Conservation (phyloP, 2,113 vertebrate species). For the Prionailurus viverrinus region DNA sequence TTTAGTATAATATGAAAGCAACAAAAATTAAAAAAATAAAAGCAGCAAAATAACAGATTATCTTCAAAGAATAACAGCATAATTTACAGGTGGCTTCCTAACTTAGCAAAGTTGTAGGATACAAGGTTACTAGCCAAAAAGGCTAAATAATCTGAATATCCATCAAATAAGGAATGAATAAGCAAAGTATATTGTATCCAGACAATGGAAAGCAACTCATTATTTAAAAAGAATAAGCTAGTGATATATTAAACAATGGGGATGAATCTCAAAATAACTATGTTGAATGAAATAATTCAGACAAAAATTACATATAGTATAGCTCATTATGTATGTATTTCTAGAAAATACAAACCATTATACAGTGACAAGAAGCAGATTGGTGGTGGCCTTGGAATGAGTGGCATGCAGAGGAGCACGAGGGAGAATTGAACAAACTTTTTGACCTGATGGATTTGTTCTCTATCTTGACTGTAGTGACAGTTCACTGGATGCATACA, state of each 20-base stretch:
- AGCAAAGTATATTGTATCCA: not conserved
- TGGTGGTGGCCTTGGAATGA: not conserved
- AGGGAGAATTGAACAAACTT: not conserved
- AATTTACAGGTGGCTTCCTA: not conserved
- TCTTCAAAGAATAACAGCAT: not conserved
- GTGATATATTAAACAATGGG: not conserved
- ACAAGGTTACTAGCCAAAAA: not conserved
- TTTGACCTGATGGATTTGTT: not conserved
- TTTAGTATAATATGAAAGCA: conserved; percentile 15
- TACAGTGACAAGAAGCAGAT: not conserved
- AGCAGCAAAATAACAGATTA: not conserved
- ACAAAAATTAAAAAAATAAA: not conserved
- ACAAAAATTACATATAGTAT: not conserved
- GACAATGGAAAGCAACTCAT: not conserved
- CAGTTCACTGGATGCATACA: not conserved
- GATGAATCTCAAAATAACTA: not conserved
- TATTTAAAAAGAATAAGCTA: not conserved
- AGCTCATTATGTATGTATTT: not conserved
- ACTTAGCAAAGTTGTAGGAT: not conserved
- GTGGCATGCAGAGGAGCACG: not conserved
- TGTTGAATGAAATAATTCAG: not conserved
- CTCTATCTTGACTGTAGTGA: not conserved
- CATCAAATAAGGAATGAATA: not conserved
- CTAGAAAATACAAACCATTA: not conserved
- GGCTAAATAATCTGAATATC: not conserved